These are phyloP conservation scores for Mastigias papua DNA, from an alignment of 30 jellyfish, hydroid and myxozoan species.

Conservation along the genomic window DNA sequence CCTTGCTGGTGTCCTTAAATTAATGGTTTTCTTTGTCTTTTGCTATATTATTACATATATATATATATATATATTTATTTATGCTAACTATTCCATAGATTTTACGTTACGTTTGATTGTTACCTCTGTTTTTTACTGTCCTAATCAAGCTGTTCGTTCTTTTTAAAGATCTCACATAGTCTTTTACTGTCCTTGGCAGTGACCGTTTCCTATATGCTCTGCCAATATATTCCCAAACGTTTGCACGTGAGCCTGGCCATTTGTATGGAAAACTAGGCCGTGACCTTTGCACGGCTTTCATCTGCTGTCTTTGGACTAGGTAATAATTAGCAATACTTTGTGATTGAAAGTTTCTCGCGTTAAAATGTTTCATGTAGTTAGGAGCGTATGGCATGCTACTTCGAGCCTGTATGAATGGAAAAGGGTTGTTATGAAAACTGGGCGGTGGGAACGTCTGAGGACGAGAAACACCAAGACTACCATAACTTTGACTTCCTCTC, in stretches of 20 bases:
- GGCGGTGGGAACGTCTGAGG: conserved; percentile 43
- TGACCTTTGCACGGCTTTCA: conserved; percentile 20
- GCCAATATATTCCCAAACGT: conserved; percentile 93
- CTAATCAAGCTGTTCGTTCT: conserved; percentile 37
- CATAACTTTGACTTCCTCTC: conserved; percentile 46
- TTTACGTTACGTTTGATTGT: background rate
- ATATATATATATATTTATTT: too few relatives aligned
- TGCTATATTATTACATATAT: too few relatives aligned
- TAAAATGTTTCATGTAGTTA: conserved; percentile 56
- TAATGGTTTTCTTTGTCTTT: too few relatives aligned
- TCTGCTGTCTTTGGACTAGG: conserved; percentile 40
- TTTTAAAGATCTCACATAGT: background rate
- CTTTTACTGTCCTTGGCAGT: background rate
- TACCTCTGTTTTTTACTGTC: conserved; percentile 1
- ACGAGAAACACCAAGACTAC: conserved; percentile 68
- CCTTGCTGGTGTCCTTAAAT: too few relatives aligned
- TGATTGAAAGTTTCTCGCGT: conserved; percentile 64
- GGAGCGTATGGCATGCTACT: conserved; percentile 55
- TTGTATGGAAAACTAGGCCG: conserved; percentile 37
- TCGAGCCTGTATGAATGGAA: conserved; percentile 64
- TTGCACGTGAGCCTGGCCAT: conserved; percentile 73
- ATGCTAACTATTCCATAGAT: too few relatives aligned
- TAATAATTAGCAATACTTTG: conserved; percentile 67
- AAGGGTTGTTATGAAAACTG: conserved; percentile 40
- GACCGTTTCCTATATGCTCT: conserved; percentile 61